phyloP scores from a whole-genome alignment of 2,113 vertebrate genomes.

The Microtus montanus region DNA sequence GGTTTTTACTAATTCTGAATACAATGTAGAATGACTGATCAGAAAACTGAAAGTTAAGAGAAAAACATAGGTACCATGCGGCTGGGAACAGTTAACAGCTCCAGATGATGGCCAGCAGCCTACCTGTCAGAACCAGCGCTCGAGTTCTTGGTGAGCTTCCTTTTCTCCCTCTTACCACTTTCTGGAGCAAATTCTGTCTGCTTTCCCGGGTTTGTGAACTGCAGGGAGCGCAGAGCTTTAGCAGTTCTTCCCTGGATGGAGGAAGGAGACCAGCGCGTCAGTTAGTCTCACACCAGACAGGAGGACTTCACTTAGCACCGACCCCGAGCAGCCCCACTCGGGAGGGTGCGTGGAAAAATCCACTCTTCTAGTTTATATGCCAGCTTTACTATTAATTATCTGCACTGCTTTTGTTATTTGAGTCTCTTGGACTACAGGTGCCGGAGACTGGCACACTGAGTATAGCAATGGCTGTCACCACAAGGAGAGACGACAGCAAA shows the following conservation, averaged over 20 bases:
- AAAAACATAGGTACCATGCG: neutral
- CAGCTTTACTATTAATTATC: neutral
- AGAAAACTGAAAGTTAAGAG: slow-evolving; percentile 29
- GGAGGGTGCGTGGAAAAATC: neutral
- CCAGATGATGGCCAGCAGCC: neutral
- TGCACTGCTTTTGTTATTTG: neutral
- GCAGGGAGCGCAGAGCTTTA: slow-evolving; percentile 89
- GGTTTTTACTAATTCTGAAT: slow-evolving; percentile 29
- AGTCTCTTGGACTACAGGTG: neutral
- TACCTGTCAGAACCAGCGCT: slow-evolving; percentile 87
- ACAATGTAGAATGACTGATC: slow-evolving; percentile 1
- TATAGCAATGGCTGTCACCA: neutral
- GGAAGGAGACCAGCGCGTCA: slow-evolving; percentile 57
- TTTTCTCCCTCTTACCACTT: slow-evolving; percentile 89
- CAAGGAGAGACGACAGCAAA: neutral
- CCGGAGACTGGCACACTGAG: neutral
- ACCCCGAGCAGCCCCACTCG: neutral
- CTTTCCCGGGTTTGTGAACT: slow-evolving; percentile 90
- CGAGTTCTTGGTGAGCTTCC: slow-evolving; percentile 85
- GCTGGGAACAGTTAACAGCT: neutral
- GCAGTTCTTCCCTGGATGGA: slow-evolving; percentile 87
- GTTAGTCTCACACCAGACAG: slow-evolving; percentile 44
- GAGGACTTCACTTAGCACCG: neutral
- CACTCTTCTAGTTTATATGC: neutral
- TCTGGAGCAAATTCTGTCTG: slow-evolving; percentile 90